Conservation (phyloP, 1,140 invertebrate species). For the Tenebrio molitor region DNA sequence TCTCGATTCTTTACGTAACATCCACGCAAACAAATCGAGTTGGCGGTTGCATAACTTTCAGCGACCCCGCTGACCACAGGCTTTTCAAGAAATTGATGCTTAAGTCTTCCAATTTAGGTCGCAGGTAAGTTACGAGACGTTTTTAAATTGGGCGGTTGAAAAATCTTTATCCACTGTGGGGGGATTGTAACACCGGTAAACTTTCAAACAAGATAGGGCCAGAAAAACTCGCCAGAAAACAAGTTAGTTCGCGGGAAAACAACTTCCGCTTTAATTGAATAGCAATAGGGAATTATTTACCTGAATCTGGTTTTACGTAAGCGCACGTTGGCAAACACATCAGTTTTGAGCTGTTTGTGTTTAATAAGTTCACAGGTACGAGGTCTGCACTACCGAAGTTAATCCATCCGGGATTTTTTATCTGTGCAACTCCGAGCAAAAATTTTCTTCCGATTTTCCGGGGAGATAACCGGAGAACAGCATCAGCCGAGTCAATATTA, state of each 20-base stretch:
- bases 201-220: conserved; percentile 14
- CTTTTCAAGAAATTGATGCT: too few species aligned
- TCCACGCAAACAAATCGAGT: too few species aligned
- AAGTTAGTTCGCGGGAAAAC: conserved; percentile 3
- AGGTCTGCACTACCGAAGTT: background rate
- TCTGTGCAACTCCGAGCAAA: background rate
- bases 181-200: background rate
- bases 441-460: background rate
- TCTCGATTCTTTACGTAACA: too few species aligned
- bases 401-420: background rate
- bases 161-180: too few species aligned
- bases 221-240: conserved; percentile 19
- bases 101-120: too few species aligned
- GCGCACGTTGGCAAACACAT: conserved; percentile 6
- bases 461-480: conserved; percentile 22
- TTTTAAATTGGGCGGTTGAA: too few species aligned
- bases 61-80: too few species aligned
- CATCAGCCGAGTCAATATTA: conserved; percentile 37
- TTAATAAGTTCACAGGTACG: background rate
- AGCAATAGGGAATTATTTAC: conserved; percentile 5
- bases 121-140: too few species aligned
- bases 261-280: conserved; percentile 22
- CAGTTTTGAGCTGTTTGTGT: conserved; percentile 1
- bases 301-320: conserved; percentile 2
- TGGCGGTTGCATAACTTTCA: too few species aligned